These are phyloP conservation scores for Habropoda laboriosa DNA, from an alignment of 1,140 invertebrate genomes.

Conservation along the genomic window DNA sequence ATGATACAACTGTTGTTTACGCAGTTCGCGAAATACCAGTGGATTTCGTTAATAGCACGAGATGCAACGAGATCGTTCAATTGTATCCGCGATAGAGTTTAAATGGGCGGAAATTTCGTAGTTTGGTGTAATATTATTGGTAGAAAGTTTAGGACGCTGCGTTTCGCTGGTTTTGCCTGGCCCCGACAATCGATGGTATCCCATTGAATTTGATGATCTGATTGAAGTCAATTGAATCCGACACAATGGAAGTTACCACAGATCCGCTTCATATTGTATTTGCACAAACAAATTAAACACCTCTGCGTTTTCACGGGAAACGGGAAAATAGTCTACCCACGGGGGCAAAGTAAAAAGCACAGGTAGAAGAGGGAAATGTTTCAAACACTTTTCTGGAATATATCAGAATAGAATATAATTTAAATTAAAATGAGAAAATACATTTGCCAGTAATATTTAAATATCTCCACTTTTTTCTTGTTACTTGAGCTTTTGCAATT, in stretches of 20 bases:
- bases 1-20: not conserved
- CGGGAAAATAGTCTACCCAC: not conserved
- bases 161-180: not conserved
- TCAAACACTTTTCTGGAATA: too few species aligned
- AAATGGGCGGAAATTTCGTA: slow-evolving; percentile 20
- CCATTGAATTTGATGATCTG: slow-evolving; percentile 26
- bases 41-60: not conserved
- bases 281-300: not conserved
- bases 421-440: too few species aligned
- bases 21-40: not conserved
- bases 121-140: slow-evolving; percentile 9
- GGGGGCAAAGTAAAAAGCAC: not conserved
- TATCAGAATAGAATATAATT: too few species aligned
- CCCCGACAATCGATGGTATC: slow-evolving; percentile 5
- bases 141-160: slow-evolving; percentile 9
- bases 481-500: too few species aligned
- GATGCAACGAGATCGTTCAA: not conserved
- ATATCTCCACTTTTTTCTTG: too few species aligned
- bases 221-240: slow-evolving; percentile 18
- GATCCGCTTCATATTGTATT: not conserved
- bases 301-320: too few species aligned
- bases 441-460: too few species aligned
- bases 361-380: too few species aligned
- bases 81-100: not conserved
- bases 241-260: not conserved